Conservation (phyloP, 2,113 vertebrate species). For the Etheostoma cragini region DNA sequence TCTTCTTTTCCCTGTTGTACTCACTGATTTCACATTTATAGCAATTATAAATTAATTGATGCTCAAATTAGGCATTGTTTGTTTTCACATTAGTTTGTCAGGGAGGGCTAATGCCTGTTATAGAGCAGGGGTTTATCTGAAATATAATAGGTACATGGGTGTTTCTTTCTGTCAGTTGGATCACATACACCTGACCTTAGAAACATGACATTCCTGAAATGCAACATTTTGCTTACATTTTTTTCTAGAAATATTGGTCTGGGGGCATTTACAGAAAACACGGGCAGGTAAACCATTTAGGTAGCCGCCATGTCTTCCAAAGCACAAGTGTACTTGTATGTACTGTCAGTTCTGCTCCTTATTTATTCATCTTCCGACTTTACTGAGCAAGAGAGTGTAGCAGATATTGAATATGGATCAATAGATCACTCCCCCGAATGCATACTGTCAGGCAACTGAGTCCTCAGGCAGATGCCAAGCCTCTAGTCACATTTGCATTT, state of each 20-base stretch:
- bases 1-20: constrained; percentile 7
- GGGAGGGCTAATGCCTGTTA: background rate
- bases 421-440: constrained; percentile 84
- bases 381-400: constrained; percentile 74
- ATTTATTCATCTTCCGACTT: constrained; percentile 81
- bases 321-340: constrained; percentile 60
- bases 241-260: constrained; percentile 21
- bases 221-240: background rate
- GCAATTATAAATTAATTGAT: constrained; percentile 28
- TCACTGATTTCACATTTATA: constrained; percentile 41
- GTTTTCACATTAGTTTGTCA: background rate
- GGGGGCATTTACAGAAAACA: constrained; percentile 37
- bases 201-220: constrained; percentile 19
- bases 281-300: constrained; percentile 46
- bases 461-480: constrained; percentile 76
- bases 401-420: constrained; percentile 85
- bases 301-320: constrained; percentile 35
- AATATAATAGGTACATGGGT: background rate
- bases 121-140: background rate
- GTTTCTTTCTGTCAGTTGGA: background rate
- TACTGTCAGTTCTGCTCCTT: constrained; percentile 75
- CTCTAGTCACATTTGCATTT: constrained; percentile 81
- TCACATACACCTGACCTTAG: background rate
- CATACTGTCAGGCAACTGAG: constrained; percentile 81
- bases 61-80: constrained; percentile 22